Evolutionary conservation across 2,797 vertebrate species (phyloP).

Genomic region (Urocyon cinereoargenteus): DNA sequence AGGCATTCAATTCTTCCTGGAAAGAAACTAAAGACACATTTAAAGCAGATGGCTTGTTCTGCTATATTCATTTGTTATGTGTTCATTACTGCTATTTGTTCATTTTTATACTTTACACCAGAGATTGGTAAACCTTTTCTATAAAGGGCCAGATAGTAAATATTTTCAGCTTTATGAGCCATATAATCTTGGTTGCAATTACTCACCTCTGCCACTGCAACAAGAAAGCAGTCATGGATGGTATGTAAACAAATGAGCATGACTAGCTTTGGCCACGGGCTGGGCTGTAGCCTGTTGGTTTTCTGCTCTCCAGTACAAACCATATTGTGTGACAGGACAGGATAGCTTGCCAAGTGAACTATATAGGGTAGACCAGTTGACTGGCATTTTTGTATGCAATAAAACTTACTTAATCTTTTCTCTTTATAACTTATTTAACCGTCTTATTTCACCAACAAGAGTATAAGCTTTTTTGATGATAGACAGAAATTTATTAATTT

Average conservation of each 20-base stretch:
- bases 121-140: neutral
- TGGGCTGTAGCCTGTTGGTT: no score
- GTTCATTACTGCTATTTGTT: constrained; percentile 15
- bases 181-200: neutral
- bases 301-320: neutral
- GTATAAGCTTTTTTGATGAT: neutral
- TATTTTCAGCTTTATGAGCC: constrained; percentile 7
- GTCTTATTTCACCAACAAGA: neutral
- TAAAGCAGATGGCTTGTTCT: neutral
- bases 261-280: neutral
- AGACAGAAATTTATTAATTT: neutral
- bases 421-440: neutral
- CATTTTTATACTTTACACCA: neutral
- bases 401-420: neutral
- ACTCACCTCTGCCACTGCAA: neutral
- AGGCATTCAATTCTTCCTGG: constrained; percentile 21
- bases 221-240: neutral
- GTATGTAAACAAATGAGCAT: neutral
- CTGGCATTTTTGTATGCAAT: neutral
- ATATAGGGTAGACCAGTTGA: neutral
- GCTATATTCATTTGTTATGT: neutral
- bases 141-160: neutral
- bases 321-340: neutral
- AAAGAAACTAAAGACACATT: neutral
- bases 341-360: neutral